Evolutionary conservation across 2,888 invertebrate species (phyloP), one percentile per base, ranked within the genome.

Genomic region (Plusia festucae): DNA sequence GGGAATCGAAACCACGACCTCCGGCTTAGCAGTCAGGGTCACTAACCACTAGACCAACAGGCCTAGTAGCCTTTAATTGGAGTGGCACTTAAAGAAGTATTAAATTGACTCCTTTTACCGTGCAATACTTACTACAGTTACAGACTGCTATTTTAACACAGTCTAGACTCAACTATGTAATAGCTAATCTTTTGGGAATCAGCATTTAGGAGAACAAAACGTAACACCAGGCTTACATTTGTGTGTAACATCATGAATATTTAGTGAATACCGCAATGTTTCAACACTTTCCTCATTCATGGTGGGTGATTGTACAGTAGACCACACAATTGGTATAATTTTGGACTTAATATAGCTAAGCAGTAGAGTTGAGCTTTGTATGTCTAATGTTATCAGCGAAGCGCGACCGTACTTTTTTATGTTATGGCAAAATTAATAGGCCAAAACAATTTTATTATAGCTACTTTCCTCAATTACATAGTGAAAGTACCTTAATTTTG

Each of bases 201-300:
- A 65, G 69, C 73, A 58, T 68, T 73, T 73, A 73, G 51, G 57
- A 58, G 16, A 69, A 74, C 73, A 74, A 74, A 74, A 74, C 70
- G 74, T 74, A 74, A 70, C 44, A 64, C 63, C 60, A 27, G 67
- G 59, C 46, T 59, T 73, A 73, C 67, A 70, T 70, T 66, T n/a
- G 16, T 49, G 46, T 59, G 70, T 71, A 76, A 74, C 73, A 76
- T 81, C 83, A 82, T 85, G 84, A 82, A 82, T 84, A 84, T 79
- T 81, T 79, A 84, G 80, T 76, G 79, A 76, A 81, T 81, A 68
- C 78, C 78, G 73, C 68, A 76, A 74, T 67, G 65, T 80, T 81
- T 68, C 81, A 55, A 78, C 73, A 81, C 70, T 76, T 76, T 77
- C 74, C 70, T 65, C 62, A 68, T 61, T 71, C 70, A 80, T 80